Percentiles rank a stretch among this genome's conserved stretches.
Evolutionary conservation across 2,797 vertebrate genomes (phyloP).

Genomic region (Tokudaia tokunoshimensis): DNA sequence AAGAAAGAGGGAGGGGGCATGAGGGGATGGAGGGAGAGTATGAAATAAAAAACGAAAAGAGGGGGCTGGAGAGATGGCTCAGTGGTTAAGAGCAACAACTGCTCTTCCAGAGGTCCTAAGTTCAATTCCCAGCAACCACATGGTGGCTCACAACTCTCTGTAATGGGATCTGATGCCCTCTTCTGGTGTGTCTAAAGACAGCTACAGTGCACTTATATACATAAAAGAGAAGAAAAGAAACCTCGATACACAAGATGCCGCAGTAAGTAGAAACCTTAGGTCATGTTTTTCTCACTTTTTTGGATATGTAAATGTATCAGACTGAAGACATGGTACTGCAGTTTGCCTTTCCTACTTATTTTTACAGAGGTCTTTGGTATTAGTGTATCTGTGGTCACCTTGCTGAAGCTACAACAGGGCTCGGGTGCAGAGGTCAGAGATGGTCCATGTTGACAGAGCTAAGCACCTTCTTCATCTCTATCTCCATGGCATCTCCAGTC

Average conservation of each 20-base stretch:
- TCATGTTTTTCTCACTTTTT: background rate
- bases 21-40: background rate
- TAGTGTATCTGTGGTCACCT: background rate
- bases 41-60: background rate
- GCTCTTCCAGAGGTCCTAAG: too few relatives aligned
- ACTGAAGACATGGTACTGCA: background rate
- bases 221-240: background rate
- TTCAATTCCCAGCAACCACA: too few relatives aligned
- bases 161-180: too few relatives aligned
- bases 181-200: too few relatives aligned
- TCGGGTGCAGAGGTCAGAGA: fast-evolving
- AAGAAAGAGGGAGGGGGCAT: too few relatives aligned
- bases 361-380: background rate
- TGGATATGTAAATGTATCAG: background rate
- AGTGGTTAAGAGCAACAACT: too few relatives aligned
- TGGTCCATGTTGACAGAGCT: background rate
- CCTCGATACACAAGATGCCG: background rate
- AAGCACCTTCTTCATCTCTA: background rate
- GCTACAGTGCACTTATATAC: too few relatives aligned
- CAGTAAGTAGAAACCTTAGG: background rate
- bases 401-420: fast-evolving
- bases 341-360: background rate
- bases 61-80: too few relatives aligned
- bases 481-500: background rate
- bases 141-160: too few relatives aligned